phyloP scores from a whole-genome alignment of 37 sponge, comb jelly and placozoan genomes.

The Cliona cf. orientalis region DNA sequence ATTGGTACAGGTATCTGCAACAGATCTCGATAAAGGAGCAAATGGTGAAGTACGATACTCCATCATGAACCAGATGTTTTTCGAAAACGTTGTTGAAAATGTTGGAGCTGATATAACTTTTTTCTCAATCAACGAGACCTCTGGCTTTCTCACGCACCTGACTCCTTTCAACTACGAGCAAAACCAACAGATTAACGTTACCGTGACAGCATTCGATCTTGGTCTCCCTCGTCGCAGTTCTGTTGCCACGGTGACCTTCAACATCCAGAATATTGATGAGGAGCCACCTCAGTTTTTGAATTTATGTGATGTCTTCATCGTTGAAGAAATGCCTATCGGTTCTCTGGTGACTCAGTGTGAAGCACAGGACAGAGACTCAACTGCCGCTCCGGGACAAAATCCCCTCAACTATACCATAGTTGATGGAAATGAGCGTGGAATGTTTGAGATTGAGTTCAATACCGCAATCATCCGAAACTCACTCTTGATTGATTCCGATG shows the following conservation, averaged over 20 bases:
- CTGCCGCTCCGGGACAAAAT: slow-evolving; percentile 1
- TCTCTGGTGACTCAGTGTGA: not conserved
- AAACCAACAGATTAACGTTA: slow-evolving; percentile 15
- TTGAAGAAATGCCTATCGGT: slow-evolving; percentile 3
- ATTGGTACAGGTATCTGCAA: slow-evolving; percentile 16
- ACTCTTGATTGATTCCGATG: slow-evolving; percentile 26
- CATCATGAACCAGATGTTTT: not conserved
- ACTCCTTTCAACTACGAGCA: slow-evolving; percentile 59
- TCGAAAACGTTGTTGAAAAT: not conserved
- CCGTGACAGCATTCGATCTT: slow-evolving; percentile 43
- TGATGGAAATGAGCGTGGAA: not conserved
- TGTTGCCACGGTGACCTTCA: slow-evolving; percentile 10
- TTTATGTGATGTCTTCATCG: slow-evolving; percentile 7
- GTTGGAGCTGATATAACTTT: not conserved
- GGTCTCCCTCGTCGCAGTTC: slow-evolving; percentile 25
- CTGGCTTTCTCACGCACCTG: slow-evolving; percentile 13
- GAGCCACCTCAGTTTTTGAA: slow-evolving; percentile 25
- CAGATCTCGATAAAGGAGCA: slow-evolving; percentile 54
- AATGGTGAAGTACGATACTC: slow-evolving; percentile 60
- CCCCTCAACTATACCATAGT: slow-evolving; percentile 43
- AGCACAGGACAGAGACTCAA: slow-evolving; percentile 35
- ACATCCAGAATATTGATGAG: slow-evolving; percentile 68
- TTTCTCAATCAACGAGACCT: slow-evolving; percentile 8
- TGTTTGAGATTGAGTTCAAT: slow-evolving; percentile 8
- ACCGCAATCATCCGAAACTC: slow-evolving; percentile 20